phyloP scores from a whole-genome alignment of 1,140 invertebrate species.

The Spodoptera frugiperda region DNA sequence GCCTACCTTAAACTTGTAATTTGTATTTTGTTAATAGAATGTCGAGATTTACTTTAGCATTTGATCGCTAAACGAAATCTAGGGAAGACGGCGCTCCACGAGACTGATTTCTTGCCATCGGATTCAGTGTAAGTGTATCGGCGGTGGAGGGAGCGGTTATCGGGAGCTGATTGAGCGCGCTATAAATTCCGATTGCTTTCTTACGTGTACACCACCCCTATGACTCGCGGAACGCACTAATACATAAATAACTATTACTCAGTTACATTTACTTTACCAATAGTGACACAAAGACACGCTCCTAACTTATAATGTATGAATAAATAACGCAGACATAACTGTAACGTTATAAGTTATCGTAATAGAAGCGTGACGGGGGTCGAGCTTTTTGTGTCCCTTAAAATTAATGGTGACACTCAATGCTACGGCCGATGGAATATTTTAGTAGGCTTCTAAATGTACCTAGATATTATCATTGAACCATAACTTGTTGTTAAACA shows the following conservation, averaged over 20 bases:
- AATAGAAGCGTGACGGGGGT: constrained; percentile 1
- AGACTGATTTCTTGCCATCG: constrained; percentile 35
- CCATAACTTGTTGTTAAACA: constrained; percentile 16
- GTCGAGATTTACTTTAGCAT: neutral
- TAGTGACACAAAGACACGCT: constrained; percentile 5
- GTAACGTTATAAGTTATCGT: constrained; percentile 18
- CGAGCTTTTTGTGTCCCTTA: constrained; percentile 22
- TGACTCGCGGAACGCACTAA: constrained; percentile 24
- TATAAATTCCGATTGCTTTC: constrained; percentile 66
- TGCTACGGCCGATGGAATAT: constrained; percentile 3
- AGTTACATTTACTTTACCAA: constrained; percentile 30
- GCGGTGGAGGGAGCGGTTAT: constrained; percentile 52
- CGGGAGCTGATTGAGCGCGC: constrained; percentile 60
- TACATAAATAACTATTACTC: constrained; percentile 26
- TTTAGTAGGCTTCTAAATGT: neutral
- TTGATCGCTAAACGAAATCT: constrained; percentile 37
- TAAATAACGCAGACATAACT: constrained; percentile 26
- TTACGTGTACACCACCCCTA: constrained; percentile 51
- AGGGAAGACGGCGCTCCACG: constrained; percentile 6
- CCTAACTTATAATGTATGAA: constrained; percentile 14
- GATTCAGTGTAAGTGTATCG: constrained; percentile 41
- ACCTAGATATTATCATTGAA: neutral
- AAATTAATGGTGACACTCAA: constrained; percentile 32
- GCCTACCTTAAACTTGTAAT: neutral
- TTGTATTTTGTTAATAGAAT: constrained; percentile 29